Conservation (phyloP, 1,140 invertebrate genomes). For the Philopotamus ludificatus region DNA sequence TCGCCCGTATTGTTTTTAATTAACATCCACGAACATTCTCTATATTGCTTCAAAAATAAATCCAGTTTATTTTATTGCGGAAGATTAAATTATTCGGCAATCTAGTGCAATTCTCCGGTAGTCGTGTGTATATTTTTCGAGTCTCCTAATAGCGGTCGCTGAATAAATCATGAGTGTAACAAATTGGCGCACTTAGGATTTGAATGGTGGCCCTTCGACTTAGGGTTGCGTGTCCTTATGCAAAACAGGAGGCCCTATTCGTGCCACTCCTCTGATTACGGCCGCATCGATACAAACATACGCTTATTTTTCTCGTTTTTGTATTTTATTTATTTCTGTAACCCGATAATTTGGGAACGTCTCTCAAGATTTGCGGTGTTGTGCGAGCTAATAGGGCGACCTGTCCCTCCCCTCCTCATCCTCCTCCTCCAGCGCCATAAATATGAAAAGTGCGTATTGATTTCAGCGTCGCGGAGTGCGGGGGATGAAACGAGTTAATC, state of each 20-base stretch:
- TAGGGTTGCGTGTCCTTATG: constrained; percentile 29
- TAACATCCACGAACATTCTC: neutral
- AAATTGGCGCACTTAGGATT: constrained; percentile 31
- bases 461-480: constrained; percentile 13
- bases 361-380: neutral
- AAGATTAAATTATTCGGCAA: neutral
- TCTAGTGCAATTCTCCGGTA: neutral
- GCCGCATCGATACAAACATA: neutral
- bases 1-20: neutral
- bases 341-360: neutral
- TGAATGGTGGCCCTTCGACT: neutral
- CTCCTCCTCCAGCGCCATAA: no score
- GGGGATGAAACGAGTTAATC: constrained; percentile 38
- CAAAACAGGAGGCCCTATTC: constrained; percentile 20
- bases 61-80: neutral
- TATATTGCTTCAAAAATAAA: neutral
- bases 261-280: constrained; percentile 22
- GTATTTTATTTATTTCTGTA: no score
- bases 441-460: constrained; percentile 40
- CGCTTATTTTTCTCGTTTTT: no score
- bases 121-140: neutral
- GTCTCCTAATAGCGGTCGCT: constrained; percentile 23
- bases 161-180: constrained; percentile 33
- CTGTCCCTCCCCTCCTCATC: no score
- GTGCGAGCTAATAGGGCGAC: neutral